Base-by-base conservation (phyloP, 2,797 vertebrate genomes). In the Borostomias antarcticus region DNA sequence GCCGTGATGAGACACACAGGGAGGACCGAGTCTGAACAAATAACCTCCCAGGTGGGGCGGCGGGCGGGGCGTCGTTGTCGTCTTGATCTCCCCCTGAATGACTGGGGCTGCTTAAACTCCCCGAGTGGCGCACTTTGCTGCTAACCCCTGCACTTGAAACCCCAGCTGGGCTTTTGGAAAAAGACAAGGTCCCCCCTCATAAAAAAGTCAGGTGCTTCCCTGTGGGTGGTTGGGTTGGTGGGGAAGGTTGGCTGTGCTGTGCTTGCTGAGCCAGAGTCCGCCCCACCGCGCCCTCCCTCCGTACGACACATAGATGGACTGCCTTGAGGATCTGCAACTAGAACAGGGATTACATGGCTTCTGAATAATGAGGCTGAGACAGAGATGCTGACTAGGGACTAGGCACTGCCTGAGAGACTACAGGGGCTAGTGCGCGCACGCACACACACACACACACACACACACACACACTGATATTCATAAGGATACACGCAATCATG, bases 321-420 rank as follows among this genome's bases (percentile, higher is more conserved):
- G 89, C 90, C 61, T 75, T 89, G 69, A 79, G 69, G 67, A 81
- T 78, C 90, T 85, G 77, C 73, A 81, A 76, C 86, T 88, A 79
- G 90, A 90, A 84, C 80, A 85, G 76, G 86, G 81, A 87, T 78
- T 79, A 92, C 83, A 89, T 83, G 70, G 74, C 82, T 65, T 53
- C 28, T 2, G 85, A 87, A 89, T 91, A 93, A 93, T 88, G 78
- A 92, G 87, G 80, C 63, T 62, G 86, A 84, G 80, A 87, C 83
- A 85, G 82, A 85, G 86, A 88, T 73, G 74, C 66, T 79, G 83
- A 80, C 63, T 77, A 82, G 69, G 80, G 83, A 89, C 74, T 73
- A 83, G 88, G 74, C 64, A 69, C 37, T 43, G 40, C 40, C 40
- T 17, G 69, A 58, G 73, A 70, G 61, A 28, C 71, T 74, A 78